phyloP scores from a whole-genome alignment of 2,888 invertebrate genomes.

The Agrochola lychnidis region DNA sequence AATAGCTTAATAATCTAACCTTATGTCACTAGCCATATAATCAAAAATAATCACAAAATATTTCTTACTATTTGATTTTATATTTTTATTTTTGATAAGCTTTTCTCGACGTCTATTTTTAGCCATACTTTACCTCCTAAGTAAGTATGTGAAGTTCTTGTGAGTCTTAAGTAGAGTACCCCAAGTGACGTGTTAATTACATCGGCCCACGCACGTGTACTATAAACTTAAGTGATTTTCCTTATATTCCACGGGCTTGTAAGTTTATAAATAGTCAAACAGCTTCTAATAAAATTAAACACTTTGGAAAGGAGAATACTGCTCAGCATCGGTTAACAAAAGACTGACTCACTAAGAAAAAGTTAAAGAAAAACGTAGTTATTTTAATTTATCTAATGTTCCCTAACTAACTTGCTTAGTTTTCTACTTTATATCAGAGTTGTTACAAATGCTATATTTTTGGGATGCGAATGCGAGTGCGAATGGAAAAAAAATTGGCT shows the following conservation, averaged over 20 bases:
- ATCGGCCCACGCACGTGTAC: slow-evolving; percentile 1
- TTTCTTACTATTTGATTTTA: too few relatives aligned
- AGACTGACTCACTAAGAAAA: not conserved
- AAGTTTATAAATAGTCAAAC: not conserved
- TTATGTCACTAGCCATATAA: too few relatives aligned
- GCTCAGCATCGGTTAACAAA: too few relatives aligned
- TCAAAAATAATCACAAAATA: too few relatives aligned
- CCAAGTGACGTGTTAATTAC: slow-evolving; percentile 23
- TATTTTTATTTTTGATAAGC: not conserved
- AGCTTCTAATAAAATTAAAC: not conserved
- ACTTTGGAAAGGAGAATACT: not conserved
- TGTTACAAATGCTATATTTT: not conserved
- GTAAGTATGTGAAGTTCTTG: slow-evolving; percentile 10
- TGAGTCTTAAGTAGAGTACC: slow-evolving; percentile 4
- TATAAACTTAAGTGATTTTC: not conserved
- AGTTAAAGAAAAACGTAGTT: not conserved
- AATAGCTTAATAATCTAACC: too few relatives aligned
- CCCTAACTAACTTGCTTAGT: not conserved
- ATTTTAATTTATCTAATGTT: not conserved
- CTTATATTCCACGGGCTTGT: not conserved
- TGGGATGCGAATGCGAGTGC: not conserved
- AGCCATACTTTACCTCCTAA: not conserved
- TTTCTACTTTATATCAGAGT: too few relatives aligned
- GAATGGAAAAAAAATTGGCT: too few relatives aligned
- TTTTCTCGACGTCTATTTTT: slow-evolving; percentile 8